Conservation (phyloP, 2,113 vertebrate genomes). For the Saguinus imperator region DNA sequence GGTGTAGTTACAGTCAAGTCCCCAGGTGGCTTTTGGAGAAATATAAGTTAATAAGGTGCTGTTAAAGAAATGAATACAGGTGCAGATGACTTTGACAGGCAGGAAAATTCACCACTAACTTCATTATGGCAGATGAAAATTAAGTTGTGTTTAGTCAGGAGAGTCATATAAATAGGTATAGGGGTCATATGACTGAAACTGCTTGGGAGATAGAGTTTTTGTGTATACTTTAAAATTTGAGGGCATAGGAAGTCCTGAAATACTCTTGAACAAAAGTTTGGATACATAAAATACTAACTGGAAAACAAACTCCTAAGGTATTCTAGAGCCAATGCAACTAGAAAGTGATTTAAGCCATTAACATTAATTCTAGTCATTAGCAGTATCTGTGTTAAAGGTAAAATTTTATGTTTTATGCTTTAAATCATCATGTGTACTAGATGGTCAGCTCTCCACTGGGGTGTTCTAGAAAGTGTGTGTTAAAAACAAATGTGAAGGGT, state of each 20-base stretch:
- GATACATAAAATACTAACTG: neutral
- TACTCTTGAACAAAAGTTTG: neutral
- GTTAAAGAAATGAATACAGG: slow-evolving; percentile 54
- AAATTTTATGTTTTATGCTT: neutral
- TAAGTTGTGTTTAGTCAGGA: neutral
- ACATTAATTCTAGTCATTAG: neutral
- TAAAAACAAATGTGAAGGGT: neutral
- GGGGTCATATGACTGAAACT: neutral
- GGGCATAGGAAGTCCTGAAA: neutral
- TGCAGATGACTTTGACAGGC: slow-evolving; percentile 48
- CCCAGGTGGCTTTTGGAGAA: slow-evolving; percentile 63
- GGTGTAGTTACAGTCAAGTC: slow-evolving; percentile 53
- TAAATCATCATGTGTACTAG: neutral
- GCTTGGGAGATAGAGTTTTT: neutral
- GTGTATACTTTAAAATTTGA: neutral
- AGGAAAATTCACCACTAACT: slow-evolving; percentile 5
- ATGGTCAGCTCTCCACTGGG: neutral
- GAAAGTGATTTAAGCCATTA: neutral
- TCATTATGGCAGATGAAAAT: slow-evolving; percentile 49
- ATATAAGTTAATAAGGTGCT: slow-evolving; percentile 30
- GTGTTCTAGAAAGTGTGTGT: neutral
- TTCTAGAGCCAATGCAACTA: neutral
- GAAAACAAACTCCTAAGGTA: neutral
- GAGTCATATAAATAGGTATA: neutral
- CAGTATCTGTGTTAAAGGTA: neutral